Percentiles rank a stretch among this genome's conserved stretches.
phyloP scores from a whole-genome alignment of 2,888 invertebrate species.

The Magallana nippona region DNA sequence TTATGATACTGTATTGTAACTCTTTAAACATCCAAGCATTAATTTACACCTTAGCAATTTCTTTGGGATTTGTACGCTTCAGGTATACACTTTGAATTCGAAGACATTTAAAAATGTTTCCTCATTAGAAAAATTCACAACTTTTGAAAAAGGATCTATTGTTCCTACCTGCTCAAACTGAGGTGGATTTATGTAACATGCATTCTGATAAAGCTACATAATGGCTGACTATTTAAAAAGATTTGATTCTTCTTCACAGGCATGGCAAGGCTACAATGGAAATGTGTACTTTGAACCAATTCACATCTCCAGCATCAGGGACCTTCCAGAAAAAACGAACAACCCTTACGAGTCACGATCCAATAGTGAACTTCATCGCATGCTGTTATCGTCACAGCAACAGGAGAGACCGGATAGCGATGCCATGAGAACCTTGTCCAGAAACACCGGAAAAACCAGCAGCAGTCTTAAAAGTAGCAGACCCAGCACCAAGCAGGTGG shows the following conservation, averaged over 20 bases:
- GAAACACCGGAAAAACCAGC: constrained; percentile 43
- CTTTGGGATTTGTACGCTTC: not conserved
- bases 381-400: constrained; percentile 34
- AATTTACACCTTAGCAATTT: too few species aligned
- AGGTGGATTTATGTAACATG: not conserved
- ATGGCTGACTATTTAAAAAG: not conserved
- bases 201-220: not conserved
- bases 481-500: constrained; percentile 60
- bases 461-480: constrained; percentile 45
- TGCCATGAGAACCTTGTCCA: constrained; percentile 40
- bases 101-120: constrained; percentile 15
- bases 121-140: not conserved
- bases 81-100: not conserved
- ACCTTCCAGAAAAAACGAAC: constrained; percentile 43
- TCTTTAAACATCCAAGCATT: too few species aligned
- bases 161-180: not conserved
- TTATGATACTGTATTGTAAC: too few species aligned
- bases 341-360: constrained; percentile 27
- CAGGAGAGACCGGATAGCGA: constrained; percentile 43
- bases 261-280: constrained; percentile 78
- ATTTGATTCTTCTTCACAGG: constrained; percentile 65
- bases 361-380: constrained; percentile 41
- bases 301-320: constrained; percentile 59
- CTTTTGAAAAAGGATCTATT: not conserved
- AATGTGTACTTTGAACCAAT: constrained; percentile 79